phyloP scores from a whole-genome alignment of 2,888 invertebrate species.

The Physocephala rufipes region DNA sequence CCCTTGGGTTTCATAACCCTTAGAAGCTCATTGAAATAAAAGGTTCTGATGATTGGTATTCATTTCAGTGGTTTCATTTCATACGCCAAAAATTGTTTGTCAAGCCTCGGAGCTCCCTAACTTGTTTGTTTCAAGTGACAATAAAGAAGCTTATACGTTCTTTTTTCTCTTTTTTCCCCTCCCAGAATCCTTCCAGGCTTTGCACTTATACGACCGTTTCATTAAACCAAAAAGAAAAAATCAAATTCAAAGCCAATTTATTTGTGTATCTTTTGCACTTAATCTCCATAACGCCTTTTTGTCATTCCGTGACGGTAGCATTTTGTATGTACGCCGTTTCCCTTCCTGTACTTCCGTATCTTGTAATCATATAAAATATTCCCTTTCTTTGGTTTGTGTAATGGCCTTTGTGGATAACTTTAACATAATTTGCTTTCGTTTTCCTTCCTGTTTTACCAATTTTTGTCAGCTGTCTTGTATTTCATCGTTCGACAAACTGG shows the following conservation, averaged over 20 bases:
- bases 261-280: background rate
- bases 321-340: background rate
- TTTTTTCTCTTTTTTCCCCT: too few relatives aligned
- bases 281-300: background rate
- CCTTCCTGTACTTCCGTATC: background rate
- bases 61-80: constrained; percentile 19
- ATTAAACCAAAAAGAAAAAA: too few relatives aligned
- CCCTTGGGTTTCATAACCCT: too few relatives aligned
- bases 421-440: constrained; percentile 8
- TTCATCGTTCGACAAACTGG: constrained; percentile 13
- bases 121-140: background rate
- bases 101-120: constrained; percentile 6
- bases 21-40: too few relatives aligned
- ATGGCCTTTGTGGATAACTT: constrained; percentile 18
- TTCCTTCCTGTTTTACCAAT: constrained; percentile 1
- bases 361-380: constrained; percentile 5
- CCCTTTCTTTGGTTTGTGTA: constrained; percentile 17
- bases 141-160: background rate
- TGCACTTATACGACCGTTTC: too few relatives aligned
- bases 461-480: constrained; percentile 21
- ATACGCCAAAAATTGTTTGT: too few relatives aligned
- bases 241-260: constrained; percentile 14
- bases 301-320: background rate
- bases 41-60: too few relatives aligned
- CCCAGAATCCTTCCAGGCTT: background rate